A percentile compares a stretch with the other conserved stretches of the same genome.
Conservation (phyloP, 1,140 invertebrate species). For the Alviniconcha marisindica region DNA sequence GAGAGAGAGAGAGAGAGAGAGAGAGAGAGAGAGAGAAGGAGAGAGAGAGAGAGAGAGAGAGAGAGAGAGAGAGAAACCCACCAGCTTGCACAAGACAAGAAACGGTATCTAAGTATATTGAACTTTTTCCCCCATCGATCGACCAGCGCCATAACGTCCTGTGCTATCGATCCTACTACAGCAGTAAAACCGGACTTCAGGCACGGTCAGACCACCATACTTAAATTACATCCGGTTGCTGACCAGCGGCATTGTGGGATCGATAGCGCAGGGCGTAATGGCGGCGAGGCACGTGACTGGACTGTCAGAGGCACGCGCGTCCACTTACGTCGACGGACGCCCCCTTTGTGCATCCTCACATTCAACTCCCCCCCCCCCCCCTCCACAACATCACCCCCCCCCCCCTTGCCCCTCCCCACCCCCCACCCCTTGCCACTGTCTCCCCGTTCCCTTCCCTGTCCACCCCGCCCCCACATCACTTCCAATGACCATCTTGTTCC, state of each 20-base stretch:
- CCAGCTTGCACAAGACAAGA: too few relatives aligned
- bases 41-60: background rate
- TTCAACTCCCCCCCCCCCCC: background rate
- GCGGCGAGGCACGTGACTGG: slow-evolving; percentile 14
- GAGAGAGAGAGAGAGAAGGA: background rate
- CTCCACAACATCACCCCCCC: background rate
- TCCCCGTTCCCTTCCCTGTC: too few relatives aligned
- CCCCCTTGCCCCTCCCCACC: background rate
- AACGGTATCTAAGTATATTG: too few relatives aligned
- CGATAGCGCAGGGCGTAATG: slow-evolving; percentile 24
- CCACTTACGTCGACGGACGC: slow-evolving; percentile 4
- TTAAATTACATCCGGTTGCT: slow-evolving; percentile 26
- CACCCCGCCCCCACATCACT: too few relatives aligned
- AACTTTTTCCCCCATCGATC: background rate
- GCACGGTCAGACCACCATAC: background rate
- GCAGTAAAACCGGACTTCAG: background rate
- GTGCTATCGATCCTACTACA: too few relatives aligned
- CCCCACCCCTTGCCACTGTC: background rate
- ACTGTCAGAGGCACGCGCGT: slow-evolving; percentile 25
- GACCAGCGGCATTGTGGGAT: slow-evolving; percentile 25
- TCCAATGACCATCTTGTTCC: too few relatives aligned
- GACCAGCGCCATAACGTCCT: too few relatives aligned
- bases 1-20: background rate
- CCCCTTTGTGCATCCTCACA: background rate
- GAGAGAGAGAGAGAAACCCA: background rate